Base-by-base conservation (phyloP, 2,113 vertebrate genomes). In the Sturnus vulgaris region DNA sequence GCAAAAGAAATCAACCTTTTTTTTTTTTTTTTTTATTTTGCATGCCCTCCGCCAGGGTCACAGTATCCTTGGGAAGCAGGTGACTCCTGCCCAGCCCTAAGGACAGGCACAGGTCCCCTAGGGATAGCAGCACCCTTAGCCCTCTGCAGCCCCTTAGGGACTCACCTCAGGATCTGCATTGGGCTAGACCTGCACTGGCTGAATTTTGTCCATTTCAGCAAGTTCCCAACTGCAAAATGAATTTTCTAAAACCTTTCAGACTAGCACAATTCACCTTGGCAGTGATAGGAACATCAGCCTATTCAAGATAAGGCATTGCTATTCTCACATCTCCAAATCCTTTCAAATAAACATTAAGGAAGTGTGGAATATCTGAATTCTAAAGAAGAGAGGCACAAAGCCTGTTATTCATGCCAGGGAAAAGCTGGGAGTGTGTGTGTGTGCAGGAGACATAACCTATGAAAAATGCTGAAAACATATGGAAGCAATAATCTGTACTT, bases 381-480 rank as follows among this genome's bases (percentile, higher is more conserved):
- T 88, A 79, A 93, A 93, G 86, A 65, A 90, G 77, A 63, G 81
- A 76, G 64, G 85, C 90, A 96, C 93, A 97, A 97, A 97, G 86
- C 61, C 68, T 27, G 92, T 92, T 97, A 97, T 95, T 97, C 96
- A 96, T 81, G 96, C 94, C 94, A 96, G 72, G 71, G 63, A 86
- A 95, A 95, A 92, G 70, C 91, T 82, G 81, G 61, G 79, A 94
- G 90, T 4, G 25, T 65, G 78, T 79, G 78, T 79, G 64, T 44
- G 76, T 37, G 53, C 94, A 95, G 92, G 93, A 91, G 75, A 84
- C 96, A 95, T 93, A 97, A 96, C 92, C 96, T 94, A 97, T 6
- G 11, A 96, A 95, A 96, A 96, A 97, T 89, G 89, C 91, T 95
- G 76, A 77, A 95, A 94, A 93, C 93, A 95, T 97, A 96, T 93